Base-by-base conservation (phyloP, 2,888 invertebrate genomes). In the Busseola fusca region DNA sequence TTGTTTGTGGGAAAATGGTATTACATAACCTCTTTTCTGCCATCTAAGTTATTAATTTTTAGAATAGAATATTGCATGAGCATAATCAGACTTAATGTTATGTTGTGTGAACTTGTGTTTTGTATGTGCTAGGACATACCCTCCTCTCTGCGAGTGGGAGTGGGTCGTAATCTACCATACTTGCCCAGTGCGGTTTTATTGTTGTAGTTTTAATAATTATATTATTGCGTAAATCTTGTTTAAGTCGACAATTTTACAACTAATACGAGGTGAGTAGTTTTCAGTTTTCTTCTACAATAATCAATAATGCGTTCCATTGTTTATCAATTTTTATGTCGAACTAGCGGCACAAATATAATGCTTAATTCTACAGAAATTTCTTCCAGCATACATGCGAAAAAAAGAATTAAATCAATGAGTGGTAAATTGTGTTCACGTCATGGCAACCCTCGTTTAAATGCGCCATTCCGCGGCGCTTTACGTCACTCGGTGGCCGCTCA, bases 391-490 rank as follows among this genome's bases (percentile, higher is more conserved):
- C 40, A 40, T 40, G 37, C 37, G 37, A 37, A 37, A 40, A 40
- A 40, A 40, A 40, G 30, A 56, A 56, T 10, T 4, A 21, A 30
- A 30, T 27, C 16, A 30, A 50, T 40, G 7, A 59, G 59, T 59
- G 78, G 74, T 75, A 74, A 69, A 62, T 62, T 67, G 1, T 45
- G 54, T 64, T 63, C 4, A 3, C n/a, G 27, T 30, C 25, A 67
- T 89, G 88, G 91, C 90, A 93, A 87, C 91, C n/a, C 86, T 88
- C 67, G 58, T 16, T 71, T 45, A 87, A 90, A 91, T 93, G 92
- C 93, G 93, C 93, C 93, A 93, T 91, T 93, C 89, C 89, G 90
- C 91, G 89, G 80, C 84, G 83, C 82, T 81, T 82, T 60, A 77
- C 75, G 75, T 77, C 84, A 83, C 82, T 84, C 81, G 85, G 50